Evolutionary conservation across 2,888 invertebrate genomes (phyloP).

Genomic region (Miltochrista miniata): DNA sequence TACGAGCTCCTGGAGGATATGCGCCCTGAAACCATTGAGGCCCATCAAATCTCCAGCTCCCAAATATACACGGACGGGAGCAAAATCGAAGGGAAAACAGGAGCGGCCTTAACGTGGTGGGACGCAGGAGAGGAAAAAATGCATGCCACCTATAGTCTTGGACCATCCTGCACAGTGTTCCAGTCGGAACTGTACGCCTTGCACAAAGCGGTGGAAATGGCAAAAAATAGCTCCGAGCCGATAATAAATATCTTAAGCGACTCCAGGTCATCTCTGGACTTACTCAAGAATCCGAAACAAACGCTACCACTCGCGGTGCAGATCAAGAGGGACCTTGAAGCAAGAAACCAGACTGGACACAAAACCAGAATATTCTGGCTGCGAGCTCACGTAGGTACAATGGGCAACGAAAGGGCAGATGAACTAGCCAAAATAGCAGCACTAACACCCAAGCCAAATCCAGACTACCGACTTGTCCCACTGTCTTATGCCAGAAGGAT

Average conservation of each 20-base stretch:
- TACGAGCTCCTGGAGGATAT: slow-evolving; percentile 2
- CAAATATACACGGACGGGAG: slow-evolving; percentile 10
- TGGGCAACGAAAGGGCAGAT: slow-evolving; percentile 11
- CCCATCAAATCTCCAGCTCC: neutral
- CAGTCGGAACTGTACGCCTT: slow-evolving; percentile 1
- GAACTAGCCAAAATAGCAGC: slow-evolving; percentile 8
- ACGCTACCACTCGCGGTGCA: neutral
- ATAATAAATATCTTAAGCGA: neutral
- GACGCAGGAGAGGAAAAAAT: neutral
- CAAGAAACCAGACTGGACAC: neutral
- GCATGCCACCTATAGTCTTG: neutral
- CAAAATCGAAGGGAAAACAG: slow-evolving; percentile 1
- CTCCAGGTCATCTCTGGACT: neutral
- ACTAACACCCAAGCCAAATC: neutral
- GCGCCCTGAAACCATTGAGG: neutral
- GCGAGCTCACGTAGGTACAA: slow-evolving; percentile 8
- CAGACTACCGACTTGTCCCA: slow-evolving; percentile 4
- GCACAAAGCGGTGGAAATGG: neutral
- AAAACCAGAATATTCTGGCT: slow-evolving; percentile 12
- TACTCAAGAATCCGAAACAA: neutral
- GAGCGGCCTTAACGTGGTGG: slow-evolving; percentile 3
- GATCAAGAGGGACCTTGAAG: neutral
- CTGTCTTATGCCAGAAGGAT: slow-evolving; percentile 5
- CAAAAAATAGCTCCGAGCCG: neutral
- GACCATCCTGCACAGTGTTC: neutral